A percentile compares a stretch with the other conserved stretches of the same genome.
Conservation (phyloP, 2,888 invertebrate species). For the Drosophila pullipes region DNA sequence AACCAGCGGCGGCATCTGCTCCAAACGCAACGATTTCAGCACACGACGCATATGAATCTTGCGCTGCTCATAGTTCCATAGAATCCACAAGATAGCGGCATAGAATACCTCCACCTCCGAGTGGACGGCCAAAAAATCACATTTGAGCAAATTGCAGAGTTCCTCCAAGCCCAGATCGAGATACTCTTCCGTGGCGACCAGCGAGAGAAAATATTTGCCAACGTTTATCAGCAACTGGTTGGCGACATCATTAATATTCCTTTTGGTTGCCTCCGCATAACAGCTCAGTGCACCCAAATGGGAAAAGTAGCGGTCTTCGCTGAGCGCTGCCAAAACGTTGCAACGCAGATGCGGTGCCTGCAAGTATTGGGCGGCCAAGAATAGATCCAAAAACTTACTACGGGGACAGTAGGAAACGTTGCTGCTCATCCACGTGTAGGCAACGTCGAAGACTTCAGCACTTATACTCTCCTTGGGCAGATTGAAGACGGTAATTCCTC, state of each 20-base stretch:
- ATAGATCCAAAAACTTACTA: not conserved
- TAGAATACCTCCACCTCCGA: conserved; percentile 11
- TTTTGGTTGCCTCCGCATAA: conserved; percentile 1
- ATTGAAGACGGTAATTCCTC: not conserved
- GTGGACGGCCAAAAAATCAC: conserved; percentile 9
- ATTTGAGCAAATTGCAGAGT: not conserved
- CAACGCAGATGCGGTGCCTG: not conserved
- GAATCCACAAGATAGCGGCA: conserved; percentile 7
- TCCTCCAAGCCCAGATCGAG: not conserved
- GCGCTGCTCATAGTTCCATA: not conserved
- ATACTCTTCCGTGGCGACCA: not conserved
- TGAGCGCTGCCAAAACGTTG: not conserved
- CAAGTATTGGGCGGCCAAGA: not conserved
- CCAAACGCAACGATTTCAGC: not conserved
- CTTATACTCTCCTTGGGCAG: not conserved
- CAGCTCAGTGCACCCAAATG: not conserved
- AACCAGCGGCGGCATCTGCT: conserved; percentile 5
- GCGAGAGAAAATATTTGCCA: not conserved
- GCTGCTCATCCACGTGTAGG: conserved; percentile 15
- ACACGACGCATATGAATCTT: not conserved
- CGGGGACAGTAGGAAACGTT: not conserved
- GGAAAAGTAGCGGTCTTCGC: not conserved
- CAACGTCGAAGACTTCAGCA: not conserved
- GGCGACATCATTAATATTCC: not conserved
- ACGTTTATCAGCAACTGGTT: not conserved